phyloP scores from a whole-genome alignment of 2,113 vertebrate species.

The Eira barbara region DNA sequence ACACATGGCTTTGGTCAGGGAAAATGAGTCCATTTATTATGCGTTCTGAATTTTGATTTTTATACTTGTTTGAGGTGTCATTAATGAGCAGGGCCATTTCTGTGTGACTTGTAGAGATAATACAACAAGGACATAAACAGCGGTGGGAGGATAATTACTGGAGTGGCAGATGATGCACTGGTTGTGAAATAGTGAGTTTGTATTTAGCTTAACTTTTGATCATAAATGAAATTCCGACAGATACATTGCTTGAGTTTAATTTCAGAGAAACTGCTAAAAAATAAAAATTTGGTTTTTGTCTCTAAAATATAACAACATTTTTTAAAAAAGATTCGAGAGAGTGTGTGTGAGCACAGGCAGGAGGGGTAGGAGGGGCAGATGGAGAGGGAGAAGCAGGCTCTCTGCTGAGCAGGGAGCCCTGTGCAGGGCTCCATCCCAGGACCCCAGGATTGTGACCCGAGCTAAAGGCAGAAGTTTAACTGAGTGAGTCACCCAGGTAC shows the following conservation, averaged over 20 bases:
- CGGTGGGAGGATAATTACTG: background rate
- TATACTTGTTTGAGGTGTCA: background rate
- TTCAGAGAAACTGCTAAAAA: background rate
- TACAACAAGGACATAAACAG: background rate
- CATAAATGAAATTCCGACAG: background rate
- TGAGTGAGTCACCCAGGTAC: background rate
- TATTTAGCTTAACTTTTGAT: background rate
- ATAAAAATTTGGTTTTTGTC: background rate
- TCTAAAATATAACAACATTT: background rate
- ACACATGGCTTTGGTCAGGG: background rate
- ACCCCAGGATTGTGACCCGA: background rate
- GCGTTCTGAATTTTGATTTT: background rate
- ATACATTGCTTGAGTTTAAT: background rate
- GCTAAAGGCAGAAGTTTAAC: background rate
- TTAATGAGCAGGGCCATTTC: background rate
- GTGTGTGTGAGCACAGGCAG: no score
- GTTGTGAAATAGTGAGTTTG: background rate
- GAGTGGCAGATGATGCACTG: background rate
- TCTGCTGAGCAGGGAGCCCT: background rate
- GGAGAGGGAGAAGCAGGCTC: background rate
- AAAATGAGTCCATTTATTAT: background rate
- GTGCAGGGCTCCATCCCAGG: background rate
- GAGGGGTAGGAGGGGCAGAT: background rate
- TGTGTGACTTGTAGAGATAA: background rate
- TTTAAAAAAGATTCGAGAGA: background rate